These are phyloP conservation scores for Aegotheles bennettii DNA, from an alignment of 2,113 vertebrate genomes.

Conservation along the genomic window DNA sequence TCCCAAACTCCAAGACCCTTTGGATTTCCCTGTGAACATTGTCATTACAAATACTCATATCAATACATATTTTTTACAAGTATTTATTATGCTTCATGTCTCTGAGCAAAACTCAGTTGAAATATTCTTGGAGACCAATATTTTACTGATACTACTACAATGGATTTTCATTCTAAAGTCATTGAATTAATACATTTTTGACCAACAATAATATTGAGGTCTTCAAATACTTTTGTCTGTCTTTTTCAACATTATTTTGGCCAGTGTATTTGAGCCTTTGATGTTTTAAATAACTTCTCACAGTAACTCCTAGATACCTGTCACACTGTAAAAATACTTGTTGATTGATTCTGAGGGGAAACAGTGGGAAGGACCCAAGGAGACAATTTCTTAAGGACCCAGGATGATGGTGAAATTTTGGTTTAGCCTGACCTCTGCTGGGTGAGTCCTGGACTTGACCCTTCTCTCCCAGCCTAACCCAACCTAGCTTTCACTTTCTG, in stretches of 20 bases:
- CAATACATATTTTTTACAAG: background rate
- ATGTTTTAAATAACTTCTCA: background rate
- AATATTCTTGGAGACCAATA: background rate
- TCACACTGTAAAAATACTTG: background rate
- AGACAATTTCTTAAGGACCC: background rate
- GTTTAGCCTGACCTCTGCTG: conserved; percentile 52
- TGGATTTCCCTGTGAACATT: background rate
- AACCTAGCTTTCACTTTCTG: background rate
- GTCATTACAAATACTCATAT: background rate
- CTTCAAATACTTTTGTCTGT: background rate
- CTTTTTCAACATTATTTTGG: background rate
- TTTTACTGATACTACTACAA: background rate
- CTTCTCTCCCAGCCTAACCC: background rate
- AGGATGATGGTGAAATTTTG: background rate
- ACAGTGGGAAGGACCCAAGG: background rate
- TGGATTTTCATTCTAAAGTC: background rate
- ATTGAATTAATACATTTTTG: background rate
- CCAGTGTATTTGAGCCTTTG: background rate
- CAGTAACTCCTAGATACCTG: background rate
- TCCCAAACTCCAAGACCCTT: background rate
- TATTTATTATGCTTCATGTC: background rate
- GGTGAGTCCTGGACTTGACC: background rate
- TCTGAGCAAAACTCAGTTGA: background rate
- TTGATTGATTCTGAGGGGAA: background rate
- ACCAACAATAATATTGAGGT: background rate